These are phyloP conservation scores for Cecropterus lyciades DNA, from an alignment of 1,140 invertebrate species.

Conservation along the genomic window DNA sequence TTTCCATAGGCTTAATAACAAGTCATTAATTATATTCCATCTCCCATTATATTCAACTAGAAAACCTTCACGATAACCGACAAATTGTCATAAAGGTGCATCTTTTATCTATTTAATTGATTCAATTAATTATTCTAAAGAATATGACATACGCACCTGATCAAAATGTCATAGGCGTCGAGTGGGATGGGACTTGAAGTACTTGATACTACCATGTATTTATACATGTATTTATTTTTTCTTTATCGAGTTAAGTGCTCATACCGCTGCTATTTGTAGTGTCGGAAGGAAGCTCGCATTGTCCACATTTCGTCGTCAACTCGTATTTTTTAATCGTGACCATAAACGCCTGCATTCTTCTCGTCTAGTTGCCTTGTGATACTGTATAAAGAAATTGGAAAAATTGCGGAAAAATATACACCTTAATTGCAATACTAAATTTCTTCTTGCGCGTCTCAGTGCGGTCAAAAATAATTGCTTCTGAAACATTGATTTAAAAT, in stretches of 20 bases:
- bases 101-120: constrained; percentile 36
- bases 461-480: neutral
- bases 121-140: constrained; percentile 36
- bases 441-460: neutral
- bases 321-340: constrained; percentile 11
- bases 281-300: constrained; percentile 44
- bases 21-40: constrained; percentile 5
- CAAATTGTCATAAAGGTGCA: constrained; percentile 34
- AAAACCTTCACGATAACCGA: constrained; percentile 27
- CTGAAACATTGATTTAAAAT: neutral
- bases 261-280: constrained; percentile 46
- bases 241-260: constrained; percentile 45
- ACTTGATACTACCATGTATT: constrained; percentile 41
- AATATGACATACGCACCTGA: constrained; percentile 31
- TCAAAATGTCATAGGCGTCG: constrained; percentile 38
- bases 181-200: constrained; percentile 15
- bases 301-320: constrained; percentile 13
- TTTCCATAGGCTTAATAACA: constrained; percentile 8
- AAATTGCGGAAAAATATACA: constrained; percentile 4
- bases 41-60: constrained; percentile 3
- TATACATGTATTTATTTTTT: constrained; percentile 50
- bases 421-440: neutral
- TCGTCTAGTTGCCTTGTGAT: constrained; percentile 24
- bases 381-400: constrained; percentile 13
- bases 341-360: constrained; percentile 20